Evolutionary conservation across 1,140 invertebrate genomes (phyloP), one percentile per base, ranked within the genome.

Genomic region (Helicorthomorpha holstii): DNA sequence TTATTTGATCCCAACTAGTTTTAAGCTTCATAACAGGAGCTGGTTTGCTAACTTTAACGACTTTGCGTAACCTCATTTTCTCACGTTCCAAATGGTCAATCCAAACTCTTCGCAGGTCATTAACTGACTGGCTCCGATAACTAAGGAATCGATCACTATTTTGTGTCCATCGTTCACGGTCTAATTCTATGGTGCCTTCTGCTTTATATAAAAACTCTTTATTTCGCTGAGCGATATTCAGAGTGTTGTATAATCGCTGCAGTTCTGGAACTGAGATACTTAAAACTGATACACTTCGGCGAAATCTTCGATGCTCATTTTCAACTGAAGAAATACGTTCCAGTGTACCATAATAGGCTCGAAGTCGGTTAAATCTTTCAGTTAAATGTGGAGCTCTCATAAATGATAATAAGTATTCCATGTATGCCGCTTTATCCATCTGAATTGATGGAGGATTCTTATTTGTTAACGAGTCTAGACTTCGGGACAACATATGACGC

Each of bases 291-390:
- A 34, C 7, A 34, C 29, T 16, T 16, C 16, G 29, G 16, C 16
- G 29, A 16, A 16, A 16, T 34, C 16, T 34, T 16, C 29, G 16
- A 34, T 7, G 29, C 29, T 7, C 29, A 34, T 34, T 7, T 34
- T 89, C 85, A 27, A 95, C 69, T 55, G 88, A 75, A 0, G 79
- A 81, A 45, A 92, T 79, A 61, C 85, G 76, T 66, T 92, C 89
- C 34, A 94, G 71, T 56, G 81, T 86, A 26, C 78, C 72, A 64
- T 91, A 94, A 63, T 92, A 85, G 44, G 83, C 79, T 62, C 85
- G 81, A 3, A 95, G 69, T 54, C 89, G 85, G 53, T 80, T 78
- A 66, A 94, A 94, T 48, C 82, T 76, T 52, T 82, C 79, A 1
- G 83, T 87, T 61, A 79, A 80, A 43, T 74, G 75, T 57, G 76